These are phyloP conservation scores for Triplophysa dalaica DNA, from an alignment of 2,113 vertebrate species.

Conservation along the genomic window DNA sequence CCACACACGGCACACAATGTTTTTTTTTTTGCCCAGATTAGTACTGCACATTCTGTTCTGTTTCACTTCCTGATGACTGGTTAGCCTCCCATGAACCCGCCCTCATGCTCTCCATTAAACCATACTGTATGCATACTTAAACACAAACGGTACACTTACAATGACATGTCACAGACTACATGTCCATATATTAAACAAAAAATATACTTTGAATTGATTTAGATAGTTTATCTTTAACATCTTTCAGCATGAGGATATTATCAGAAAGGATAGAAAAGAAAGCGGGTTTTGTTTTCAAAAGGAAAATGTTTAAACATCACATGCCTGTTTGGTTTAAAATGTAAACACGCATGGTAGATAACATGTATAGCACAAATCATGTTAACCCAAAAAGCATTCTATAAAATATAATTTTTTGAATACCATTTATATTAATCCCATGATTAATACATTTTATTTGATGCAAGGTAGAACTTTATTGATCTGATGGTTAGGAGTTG, in stretches of 20 bases:
- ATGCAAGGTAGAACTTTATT: no score
- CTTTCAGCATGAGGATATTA: no score
- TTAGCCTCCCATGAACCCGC: conserved; percentile 77
- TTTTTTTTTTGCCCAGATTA: conserved; percentile 78
- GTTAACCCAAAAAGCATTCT: background rate
- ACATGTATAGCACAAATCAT: background rate
- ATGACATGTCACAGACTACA: background rate
- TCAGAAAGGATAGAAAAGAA: background rate
- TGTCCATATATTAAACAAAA: background rate
- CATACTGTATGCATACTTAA: conserved; percentile 45
- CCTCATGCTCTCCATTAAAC: conserved; percentile 66
- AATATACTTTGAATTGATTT: background rate
- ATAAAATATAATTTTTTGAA: background rate
- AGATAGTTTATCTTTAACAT: no score
- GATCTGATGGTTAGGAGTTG: no score
- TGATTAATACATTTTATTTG: no score
- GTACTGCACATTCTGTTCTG: conserved; percentile 81
- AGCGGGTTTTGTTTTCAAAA: background rate
- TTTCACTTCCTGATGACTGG: conserved; percentile 82
- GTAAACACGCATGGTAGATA: background rate
- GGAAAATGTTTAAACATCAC: background rate
- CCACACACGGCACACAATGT: conserved; percentile 64
- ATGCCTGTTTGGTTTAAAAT: background rate
- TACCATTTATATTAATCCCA: no score
- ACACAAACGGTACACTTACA: conserved; percentile 9